These are phyloP conservation scores for Merops nubicus DNA, from an alignment of 2,113 vertebrate genomes.

Conservation along the genomic window DNA sequence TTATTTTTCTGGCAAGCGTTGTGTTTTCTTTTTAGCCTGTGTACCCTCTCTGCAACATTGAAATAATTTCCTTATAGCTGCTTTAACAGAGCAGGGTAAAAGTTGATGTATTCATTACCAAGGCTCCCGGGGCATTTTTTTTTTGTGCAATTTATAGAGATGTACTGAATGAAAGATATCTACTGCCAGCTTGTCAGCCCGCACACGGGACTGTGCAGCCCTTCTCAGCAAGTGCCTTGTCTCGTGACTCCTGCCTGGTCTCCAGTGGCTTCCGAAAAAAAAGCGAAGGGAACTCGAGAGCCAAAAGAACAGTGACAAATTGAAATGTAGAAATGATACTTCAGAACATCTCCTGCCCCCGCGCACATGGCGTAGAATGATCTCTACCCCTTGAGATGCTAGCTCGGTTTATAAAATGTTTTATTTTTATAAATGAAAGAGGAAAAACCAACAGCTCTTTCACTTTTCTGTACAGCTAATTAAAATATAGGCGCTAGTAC, in stretches of 20 bases:
- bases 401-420: neutral
- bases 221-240: neutral
- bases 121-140: conserved; percentile 32
- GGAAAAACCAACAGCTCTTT: neutral
- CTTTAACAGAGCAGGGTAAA: conserved; percentile 37
- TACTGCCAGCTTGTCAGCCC: conserved; percentile 21
- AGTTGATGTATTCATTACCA: conserved; percentile 20
- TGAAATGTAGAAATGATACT: neutral
- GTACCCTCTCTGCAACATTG: too few species aligned
- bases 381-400: neutral
- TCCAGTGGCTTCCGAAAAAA: neutral
- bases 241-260: neutral
- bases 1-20: conserved; percentile 36
- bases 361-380: fast-evolving
- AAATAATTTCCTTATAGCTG: conserved; percentile 25
- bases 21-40: conserved; percentile 38
- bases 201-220: neutral
- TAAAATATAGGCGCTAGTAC: conserved; percentile 6
- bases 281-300: neutral
- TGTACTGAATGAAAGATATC: neutral
- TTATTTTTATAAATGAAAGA: neutral
- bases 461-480: conserved; percentile 43
- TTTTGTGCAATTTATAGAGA: conserved; percentile 29
- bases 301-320: neutral
- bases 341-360: neutral